These are phyloP conservation scores for Leptinotarsa peninsularis DNA, from an alignment of 2,888 invertebrate genomes.

Conservation along the genomic window DNA sequence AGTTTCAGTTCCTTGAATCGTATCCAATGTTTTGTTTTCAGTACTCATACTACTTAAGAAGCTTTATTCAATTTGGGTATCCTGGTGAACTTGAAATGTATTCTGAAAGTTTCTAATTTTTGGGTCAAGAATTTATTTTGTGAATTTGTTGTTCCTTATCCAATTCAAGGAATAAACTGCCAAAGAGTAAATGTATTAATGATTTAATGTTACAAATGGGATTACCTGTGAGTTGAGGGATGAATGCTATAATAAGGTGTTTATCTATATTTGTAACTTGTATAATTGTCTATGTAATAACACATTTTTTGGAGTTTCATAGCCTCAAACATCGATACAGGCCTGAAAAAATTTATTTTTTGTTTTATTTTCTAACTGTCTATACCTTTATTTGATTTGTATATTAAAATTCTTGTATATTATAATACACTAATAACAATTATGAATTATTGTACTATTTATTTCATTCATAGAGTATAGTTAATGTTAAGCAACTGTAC, in stretches of 20 bases:
- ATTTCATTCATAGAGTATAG: constrained; percentile 43
- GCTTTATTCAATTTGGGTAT: constrained; percentile 10
- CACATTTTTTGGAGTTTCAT: constrained; percentile 37
- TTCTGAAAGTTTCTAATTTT: constrained; percentile 19
- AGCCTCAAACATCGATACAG: constrained; percentile 52
- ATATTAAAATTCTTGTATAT: constrained; percentile 47
- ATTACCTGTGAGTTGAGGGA: constrained; percentile 41
- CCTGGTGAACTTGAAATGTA: constrained; percentile 2
- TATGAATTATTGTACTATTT: constrained; percentile 39
- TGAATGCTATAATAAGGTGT: constrained; percentile 42
- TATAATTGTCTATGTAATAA: constrained; percentile 42
- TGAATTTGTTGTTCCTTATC: constrained; percentile 41
- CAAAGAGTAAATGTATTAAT: constrained; percentile 53
- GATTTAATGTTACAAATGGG: constrained; percentile 50
- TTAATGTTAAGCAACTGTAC: constrained; percentile 51
- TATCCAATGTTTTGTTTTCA: not conserved
- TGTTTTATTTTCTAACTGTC: constrained; percentile 29
- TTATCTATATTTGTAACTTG: constrained; percentile 38
- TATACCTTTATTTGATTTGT: constrained; percentile 39
- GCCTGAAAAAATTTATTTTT: constrained; percentile 45
- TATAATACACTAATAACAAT: constrained; percentile 31
- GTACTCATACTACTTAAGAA: constrained; percentile 9
- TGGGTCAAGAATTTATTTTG: constrained; percentile 30
- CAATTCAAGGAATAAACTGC: constrained; percentile 55
- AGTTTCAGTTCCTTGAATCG: not conserved